Evolutionary conservation across 2,888 invertebrate genomes (phyloP).

Genomic region (Andrena fulva): DNA sequence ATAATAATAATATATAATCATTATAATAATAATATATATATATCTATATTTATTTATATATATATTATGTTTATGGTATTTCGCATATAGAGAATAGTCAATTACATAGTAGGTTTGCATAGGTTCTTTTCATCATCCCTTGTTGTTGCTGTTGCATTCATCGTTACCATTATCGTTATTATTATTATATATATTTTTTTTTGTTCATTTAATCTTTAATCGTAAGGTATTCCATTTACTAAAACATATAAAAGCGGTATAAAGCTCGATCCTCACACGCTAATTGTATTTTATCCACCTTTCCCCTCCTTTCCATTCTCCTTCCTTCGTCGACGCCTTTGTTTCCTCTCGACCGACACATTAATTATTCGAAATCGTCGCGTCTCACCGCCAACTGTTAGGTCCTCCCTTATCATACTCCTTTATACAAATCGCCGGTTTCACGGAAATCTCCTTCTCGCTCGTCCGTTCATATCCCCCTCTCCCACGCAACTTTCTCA

Average conservation of each 20-base stretch:
- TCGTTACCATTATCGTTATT: constrained; percentile 49
- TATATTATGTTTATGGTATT: constrained; percentile 80
- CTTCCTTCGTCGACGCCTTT: constrained; percentile 11
- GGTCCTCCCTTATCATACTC: neutral
- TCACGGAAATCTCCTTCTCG: constrained; percentile 29
- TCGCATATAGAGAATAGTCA: constrained; percentile 80
- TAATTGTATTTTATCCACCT: constrained; percentile 47
- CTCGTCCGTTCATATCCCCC: neutral
- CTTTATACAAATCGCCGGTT: constrained; percentile 70
- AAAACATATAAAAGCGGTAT: constrained; percentile 84
- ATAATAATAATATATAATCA: constrained; percentile 78
- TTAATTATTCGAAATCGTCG: constrained; percentile 65
- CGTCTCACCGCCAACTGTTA: constrained; percentile 54
- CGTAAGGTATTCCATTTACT: constrained; percentile 80
- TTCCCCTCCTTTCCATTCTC: neutral
- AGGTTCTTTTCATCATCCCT: constrained; percentile 60
- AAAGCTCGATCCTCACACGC: constrained; percentile 84
- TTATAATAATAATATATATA: constrained; percentile 68
- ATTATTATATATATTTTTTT: constrained; percentile 57
- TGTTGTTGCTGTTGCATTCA: constrained; percentile 39
- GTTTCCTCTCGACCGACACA: constrained; percentile 36
- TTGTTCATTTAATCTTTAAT: constrained; percentile 76
- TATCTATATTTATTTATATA: constrained; percentile 73
- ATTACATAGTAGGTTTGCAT: constrained; percentile 79
- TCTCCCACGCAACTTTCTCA: neutral